Evolutionary conservation across 2,888 invertebrate species (phyloP).

Genomic region (Cremastinae sp.): DNA sequence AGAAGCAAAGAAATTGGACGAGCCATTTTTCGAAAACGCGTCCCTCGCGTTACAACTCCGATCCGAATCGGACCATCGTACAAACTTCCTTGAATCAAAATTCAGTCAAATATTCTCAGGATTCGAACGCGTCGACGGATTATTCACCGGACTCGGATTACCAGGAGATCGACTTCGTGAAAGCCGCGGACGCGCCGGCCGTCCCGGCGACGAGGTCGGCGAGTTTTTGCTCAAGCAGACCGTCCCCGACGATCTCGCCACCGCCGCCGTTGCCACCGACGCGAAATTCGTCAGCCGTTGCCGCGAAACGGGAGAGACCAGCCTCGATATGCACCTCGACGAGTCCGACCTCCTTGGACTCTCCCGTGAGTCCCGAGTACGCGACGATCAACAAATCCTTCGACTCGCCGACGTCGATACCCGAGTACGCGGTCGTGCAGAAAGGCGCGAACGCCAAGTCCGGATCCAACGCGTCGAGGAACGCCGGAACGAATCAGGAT

Average conservation of each 20-base stretch:
- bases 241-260: slow-evolving; percentile 80
- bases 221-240: slow-evolving; percentile 82
- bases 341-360: slow-evolving; percentile 66
- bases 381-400: slow-evolving; percentile 73
- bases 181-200: slow-evolving; percentile 55
- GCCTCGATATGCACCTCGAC: slow-evolving; percentile 71
- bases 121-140: slow-evolving; percentile 57
- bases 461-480: slow-evolving; percentile 2
- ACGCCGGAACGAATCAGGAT: not conserved
- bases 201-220: slow-evolving; percentile 81
- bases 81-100: slow-evolving; percentile 77
- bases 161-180: slow-evolving; percentile 64
- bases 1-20: slow-evolving; percentile 95
- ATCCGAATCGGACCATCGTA: slow-evolving; percentile 84
- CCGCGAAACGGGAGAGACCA: slow-evolving; percentile 71
- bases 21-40: slow-evolving; percentile 92
- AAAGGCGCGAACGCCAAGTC: slow-evolving; percentile 66
- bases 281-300: slow-evolving; percentile 72
- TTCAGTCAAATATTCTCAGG: slow-evolving; percentile 66
- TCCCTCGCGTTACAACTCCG: slow-evolving; percentile 84
- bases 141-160: slow-evolving; percentile 62
- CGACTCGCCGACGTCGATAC: slow-evolving; percentile 67
- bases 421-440: slow-evolving; percentile 76
- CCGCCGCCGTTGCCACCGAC: slow-evolving; percentile 79
- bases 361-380: slow-evolving; percentile 73